Conservation (phyloP, 1,140 invertebrate genomes). For the Leptonema lineaticorne region DNA sequence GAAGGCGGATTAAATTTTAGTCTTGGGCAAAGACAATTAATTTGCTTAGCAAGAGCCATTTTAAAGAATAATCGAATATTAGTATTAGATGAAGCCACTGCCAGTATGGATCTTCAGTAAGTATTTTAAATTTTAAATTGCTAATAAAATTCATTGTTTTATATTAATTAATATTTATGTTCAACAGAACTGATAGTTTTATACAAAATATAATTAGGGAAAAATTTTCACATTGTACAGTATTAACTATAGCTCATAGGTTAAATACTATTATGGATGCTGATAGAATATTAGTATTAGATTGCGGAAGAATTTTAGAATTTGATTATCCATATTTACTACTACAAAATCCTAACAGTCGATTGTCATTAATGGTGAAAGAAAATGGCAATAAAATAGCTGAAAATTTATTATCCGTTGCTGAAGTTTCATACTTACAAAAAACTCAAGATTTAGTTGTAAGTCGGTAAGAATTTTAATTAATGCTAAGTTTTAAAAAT, state of each 20-base stretch:
- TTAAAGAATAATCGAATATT: conserved; percentile 66
- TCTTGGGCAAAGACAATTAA: conserved; percentile 73
- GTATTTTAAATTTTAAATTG: neutral
- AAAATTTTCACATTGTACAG: conserved; percentile 65
- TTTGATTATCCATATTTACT: conserved; percentile 63
- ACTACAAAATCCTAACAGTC: conserved; percentile 60
- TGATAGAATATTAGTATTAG: conserved; percentile 73
- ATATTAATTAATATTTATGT: conserved; percentile 32
- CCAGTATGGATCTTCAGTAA: conserved; percentile 65
- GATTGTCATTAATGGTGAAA: conserved; percentile 69
- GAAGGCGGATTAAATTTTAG: conserved; percentile 68
- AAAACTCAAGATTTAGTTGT: too few relatives aligned
- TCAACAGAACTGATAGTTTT: conserved; percentile 63
- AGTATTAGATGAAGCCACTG: conserved; percentile 73
- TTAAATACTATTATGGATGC: conserved; percentile 82
- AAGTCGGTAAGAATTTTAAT: too few relatives aligned
- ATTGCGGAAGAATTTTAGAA: conserved; percentile 61
- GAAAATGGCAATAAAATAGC: conserved; percentile 58
- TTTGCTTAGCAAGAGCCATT: conserved; percentile 74
- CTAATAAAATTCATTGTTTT: too few relatives aligned
- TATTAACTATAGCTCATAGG: conserved; percentile 74
- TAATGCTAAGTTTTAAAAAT: too few relatives aligned
- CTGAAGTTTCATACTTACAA: conserved; percentile 29
- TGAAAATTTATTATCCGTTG: neutral
- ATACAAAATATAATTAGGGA: conserved; percentile 62